Conservation (phyloP, 2,797 vertebrate genomes). For the Enteromius unitaeniatus region DNA sequence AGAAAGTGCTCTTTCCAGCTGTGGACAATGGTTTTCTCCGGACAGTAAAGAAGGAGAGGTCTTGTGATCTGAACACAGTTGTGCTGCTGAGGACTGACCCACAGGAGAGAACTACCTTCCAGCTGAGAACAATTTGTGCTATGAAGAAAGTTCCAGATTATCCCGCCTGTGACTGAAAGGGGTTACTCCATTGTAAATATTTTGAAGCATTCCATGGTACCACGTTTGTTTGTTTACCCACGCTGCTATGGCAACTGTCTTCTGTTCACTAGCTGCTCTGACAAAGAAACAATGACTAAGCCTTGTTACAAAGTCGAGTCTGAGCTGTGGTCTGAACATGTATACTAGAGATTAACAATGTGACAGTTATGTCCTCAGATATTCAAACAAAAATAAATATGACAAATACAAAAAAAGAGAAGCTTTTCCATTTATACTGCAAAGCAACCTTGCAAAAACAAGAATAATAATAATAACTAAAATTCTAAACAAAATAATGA, state of each 20-base stretch:
- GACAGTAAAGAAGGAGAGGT: background rate
- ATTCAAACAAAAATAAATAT: background rate
- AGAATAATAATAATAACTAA: background rate
- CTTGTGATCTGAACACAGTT: constrained; percentile 29
- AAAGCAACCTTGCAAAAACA: background rate
- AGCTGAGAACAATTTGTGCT: constrained; percentile 65
- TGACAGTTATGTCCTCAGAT: background rate
- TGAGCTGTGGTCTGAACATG: constrained; percentile 68
- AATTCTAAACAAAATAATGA: background rate
- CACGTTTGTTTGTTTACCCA: constrained; percentile 89
- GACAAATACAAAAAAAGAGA: background rate
- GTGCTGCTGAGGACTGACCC: constrained; percentile 41
- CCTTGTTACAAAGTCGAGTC: constrained; percentile 62
- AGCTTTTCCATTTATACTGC: background rate
- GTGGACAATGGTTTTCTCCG: constrained; percentile 14
- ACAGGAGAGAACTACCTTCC: constrained; percentile 50
- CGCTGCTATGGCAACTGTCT: constrained; percentile 83
- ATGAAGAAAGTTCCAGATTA: constrained; percentile 67
- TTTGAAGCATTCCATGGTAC: constrained; percentile 89
- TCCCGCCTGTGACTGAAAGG: constrained; percentile 75
- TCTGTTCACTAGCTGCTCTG: constrained; percentile 71
- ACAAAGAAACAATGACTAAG: constrained; percentile 74
- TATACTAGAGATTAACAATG: constrained; percentile 20
- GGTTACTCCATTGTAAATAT: constrained; percentile 86
- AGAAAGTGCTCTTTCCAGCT: constrained; percentile 5